Evolutionary conservation across 2,113 vertebrate genomes (phyloP).

Genomic region (Pica pica): DNA sequence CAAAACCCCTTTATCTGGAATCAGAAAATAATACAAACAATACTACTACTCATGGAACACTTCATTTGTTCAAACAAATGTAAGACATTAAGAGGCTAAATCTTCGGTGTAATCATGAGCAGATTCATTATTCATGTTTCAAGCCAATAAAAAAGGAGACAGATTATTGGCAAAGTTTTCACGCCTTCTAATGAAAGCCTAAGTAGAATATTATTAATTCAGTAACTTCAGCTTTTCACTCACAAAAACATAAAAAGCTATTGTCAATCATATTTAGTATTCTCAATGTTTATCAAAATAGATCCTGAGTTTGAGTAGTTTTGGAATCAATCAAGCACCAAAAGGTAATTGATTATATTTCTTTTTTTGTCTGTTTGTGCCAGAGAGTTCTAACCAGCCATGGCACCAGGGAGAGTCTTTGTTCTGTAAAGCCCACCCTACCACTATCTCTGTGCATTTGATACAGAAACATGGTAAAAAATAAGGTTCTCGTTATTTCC

Average conservation of each 20-base stretch:
- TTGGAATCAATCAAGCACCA: background rate
- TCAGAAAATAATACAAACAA: background rate
- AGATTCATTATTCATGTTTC: background rate
- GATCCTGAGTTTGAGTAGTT: background rate
- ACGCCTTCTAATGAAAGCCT: background rate
- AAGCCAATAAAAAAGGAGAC: background rate
- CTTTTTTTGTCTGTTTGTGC: background rate
- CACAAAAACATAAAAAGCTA: background rate
- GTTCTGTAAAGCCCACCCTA: background rate
- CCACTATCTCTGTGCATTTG: accelerated
- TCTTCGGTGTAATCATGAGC: background rate
- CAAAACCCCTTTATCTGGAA: background rate
- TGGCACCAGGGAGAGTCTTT: background rate
- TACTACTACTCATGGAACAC: background rate
- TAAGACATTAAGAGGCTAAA: background rate
- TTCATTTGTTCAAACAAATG: background rate
- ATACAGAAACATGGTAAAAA: background rate
- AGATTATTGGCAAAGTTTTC: background rate
- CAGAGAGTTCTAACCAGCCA: background rate
- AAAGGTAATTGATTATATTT: background rate
- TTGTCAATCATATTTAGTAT: background rate
- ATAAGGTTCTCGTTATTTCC: background rate
- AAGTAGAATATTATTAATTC: background rate
- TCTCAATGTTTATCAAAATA: background rate
- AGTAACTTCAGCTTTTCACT: background rate